Conservation (phyloP, 1,140 invertebrate species). For the Drosophila miranda region DNA sequence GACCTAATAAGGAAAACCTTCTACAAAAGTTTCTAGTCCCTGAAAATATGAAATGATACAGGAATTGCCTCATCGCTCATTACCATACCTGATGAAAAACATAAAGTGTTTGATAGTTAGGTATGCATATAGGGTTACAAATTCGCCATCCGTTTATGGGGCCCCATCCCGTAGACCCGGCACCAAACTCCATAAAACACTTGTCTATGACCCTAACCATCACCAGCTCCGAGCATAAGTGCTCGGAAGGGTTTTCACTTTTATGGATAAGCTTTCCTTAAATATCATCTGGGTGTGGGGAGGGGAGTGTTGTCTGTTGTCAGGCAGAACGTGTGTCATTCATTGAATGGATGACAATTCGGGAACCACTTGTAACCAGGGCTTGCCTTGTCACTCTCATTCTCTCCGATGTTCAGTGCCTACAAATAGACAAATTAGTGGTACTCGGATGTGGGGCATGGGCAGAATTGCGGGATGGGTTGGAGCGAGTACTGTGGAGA, state of each 20-base stretch:
- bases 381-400: slow-evolving; percentile 19
- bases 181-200: slow-evolving; percentile 42
- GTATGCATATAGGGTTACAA: slow-evolving; percentile 33
- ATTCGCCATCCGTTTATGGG: slow-evolving; percentile 49
- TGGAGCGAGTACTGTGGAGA: slow-evolving; percentile 16
- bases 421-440: slow-evolving; percentile 70
- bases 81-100: slow-evolving; percentile 3
- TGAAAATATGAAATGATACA: slow-evolving; percentile 15
- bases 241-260: slow-evolving; percentile 38
- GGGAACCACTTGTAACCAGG: slow-evolving; percentile 64
- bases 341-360: slow-evolving; percentile 59
- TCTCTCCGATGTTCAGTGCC: slow-evolving; percentile 14
- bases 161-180: background rate
- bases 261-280: slow-evolving; percentile 53
- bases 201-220: slow-evolving; percentile 31
- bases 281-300: slow-evolving; percentile 23
- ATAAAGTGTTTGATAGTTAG: slow-evolving; percentile 7
- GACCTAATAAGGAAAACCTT: slow-evolving; percentile 19
- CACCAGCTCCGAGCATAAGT: slow-evolving; percentile 40
- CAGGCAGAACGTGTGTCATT: slow-evolving; percentile 42
- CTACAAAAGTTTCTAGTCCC: background rate
- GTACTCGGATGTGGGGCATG: background rate
- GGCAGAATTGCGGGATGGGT: too few species aligned
- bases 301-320: slow-evolving; percentile 4
- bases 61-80: slow-evolving; percentile 24